Percentiles rank a stretch among this genome's conserved stretches.
phyloP scores from a whole-genome alignment of 2,113 vertebrate genomes.

The Pholis gunnellus region DNA sequence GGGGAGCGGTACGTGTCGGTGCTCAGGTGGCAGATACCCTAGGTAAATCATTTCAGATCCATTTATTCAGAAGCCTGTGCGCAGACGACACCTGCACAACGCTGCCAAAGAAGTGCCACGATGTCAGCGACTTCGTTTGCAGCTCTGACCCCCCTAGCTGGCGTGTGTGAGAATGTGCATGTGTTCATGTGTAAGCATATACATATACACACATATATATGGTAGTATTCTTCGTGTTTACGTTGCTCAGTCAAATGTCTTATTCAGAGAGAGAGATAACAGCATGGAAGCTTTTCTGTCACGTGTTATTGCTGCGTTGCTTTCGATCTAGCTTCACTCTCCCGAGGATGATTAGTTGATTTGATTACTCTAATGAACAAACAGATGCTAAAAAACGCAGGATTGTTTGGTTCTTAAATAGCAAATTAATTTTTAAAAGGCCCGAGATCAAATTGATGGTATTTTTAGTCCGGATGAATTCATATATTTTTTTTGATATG shows the following conservation, averaged over 20 bases:
- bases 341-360: constrained; percentile 60
- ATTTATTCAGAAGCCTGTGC: constrained; percentile 78
- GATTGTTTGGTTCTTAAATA: constrained; percentile 65
- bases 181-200: constrained; percentile 6
- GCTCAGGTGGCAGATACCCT: constrained; percentile 76
- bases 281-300: constrained; percentile 30
- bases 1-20: constrained; percentile 29
- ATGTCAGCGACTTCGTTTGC: constrained; percentile 77
- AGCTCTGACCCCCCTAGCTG: constrained; percentile 63
- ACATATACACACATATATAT: background rate
- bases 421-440: constrained; percentile 70
- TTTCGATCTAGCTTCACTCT: constrained; percentile 56
- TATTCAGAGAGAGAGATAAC: constrained; percentile 22
- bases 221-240: constrained; percentile 15
- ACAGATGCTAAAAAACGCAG: constrained; percentile 38
- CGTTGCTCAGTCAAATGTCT: constrained; percentile 43
- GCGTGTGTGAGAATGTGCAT: constrained; percentile 11
- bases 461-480: constrained; percentile 67
- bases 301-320: constrained; percentile 44
- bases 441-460: constrained; percentile 64
- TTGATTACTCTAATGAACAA: constrained; percentile 76
- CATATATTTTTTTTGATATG: constrained; percentile 51
- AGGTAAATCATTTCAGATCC: constrained; percentile 78
- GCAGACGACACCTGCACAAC: constrained; percentile 70
- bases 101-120: constrained; percentile 80